Evolutionary conservation across 1,140 invertebrate genomes (phyloP), one percentile per base, ranked within the genome.

Genomic region (Gryllus bimaculatus): DNA sequence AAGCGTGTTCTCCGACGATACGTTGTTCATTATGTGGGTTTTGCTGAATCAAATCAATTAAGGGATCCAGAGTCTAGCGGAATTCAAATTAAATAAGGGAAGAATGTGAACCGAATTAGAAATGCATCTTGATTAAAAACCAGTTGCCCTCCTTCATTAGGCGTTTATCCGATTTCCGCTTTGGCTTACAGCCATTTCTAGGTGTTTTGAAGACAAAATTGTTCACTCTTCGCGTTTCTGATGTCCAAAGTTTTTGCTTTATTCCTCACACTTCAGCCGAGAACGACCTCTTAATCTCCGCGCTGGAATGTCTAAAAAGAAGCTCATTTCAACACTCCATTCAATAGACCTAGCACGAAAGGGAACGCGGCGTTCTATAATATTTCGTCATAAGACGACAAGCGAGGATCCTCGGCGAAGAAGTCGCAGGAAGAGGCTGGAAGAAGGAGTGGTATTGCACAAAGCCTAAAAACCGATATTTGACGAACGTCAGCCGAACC

Each of bases 21-120:
- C 26, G 26, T 5, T 39, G 26, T 39, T 39, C 26, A 39, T 39
- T 39, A 39, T 39, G 26, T 39, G 26, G 5, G 26, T 66, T 66
- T 66, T 66, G 54, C 54, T 66, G 18, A 66, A 66, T 66, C 54
- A 66, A 66, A 66, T 66, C 54, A 66, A 66, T 66, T 66, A 66
- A 18, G 18, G 54, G 10, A 13, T 66, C 54, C 54, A 18, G 18
- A 66, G 54, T 66, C 54, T 13, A 18, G 54, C 18, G 10, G 54
- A 10, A 66, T 66, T 18, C 54, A 10, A 18, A 13, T 10, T 66
- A 66, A 66, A 39, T 39, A 39, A 39, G 26, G 26, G 26, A 39
- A 66, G 54, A 66, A 66, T 66, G 54, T 18, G 54, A 66, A 66
- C 54, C 10, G 54, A 66, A 66, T 66, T 66, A 10, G 54, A 66